Percentiles rank a stretch among this genome's conserved stretches.
phyloP scores from a whole-genome alignment of 2,113 vertebrate genomes.

The Xenus cinereus region DNA sequence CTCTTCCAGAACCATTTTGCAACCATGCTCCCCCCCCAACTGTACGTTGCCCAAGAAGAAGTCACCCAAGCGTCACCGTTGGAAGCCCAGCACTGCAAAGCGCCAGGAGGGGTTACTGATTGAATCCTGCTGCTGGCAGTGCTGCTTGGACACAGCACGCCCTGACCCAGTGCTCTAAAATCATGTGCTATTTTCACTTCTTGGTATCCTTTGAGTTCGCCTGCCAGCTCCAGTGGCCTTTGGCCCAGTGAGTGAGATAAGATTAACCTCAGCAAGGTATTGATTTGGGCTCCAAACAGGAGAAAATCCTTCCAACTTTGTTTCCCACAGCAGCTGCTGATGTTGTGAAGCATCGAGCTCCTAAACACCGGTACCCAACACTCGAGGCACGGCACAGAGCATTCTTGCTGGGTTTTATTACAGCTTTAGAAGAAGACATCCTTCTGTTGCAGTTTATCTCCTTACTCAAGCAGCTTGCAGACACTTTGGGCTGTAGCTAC shows the following conservation, averaged over 20 bases:
- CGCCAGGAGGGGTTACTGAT: background rate
- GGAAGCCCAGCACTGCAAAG: background rate
- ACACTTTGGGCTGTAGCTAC: background rate
- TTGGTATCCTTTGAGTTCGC: background rate
- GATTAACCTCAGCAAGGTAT: background rate
- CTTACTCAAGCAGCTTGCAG: background rate
- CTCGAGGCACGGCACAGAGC: rapidly evolving
- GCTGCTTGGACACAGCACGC: background rate
- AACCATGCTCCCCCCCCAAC: background rate
- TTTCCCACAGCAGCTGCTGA: background rate
- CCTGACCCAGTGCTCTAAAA: background rate
- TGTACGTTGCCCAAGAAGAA: background rate
- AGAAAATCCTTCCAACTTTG: background rate
- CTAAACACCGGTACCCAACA: background rate
- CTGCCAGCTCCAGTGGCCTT: background rate
- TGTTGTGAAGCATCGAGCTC: rapidly evolving
- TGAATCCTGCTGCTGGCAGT: background rate
- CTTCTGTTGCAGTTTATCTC: background rate
- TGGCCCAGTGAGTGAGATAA: background rate
- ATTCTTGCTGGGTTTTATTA: background rate
- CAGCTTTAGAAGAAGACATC: background rate
- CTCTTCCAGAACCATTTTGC: background rate
- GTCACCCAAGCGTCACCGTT: background rate
- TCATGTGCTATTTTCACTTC: conserved; percentile 3
- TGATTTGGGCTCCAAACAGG: background rate